Base-by-base conservation (phyloP, 2,888 invertebrate genomes). In the Archips xylosteana region DNA sequence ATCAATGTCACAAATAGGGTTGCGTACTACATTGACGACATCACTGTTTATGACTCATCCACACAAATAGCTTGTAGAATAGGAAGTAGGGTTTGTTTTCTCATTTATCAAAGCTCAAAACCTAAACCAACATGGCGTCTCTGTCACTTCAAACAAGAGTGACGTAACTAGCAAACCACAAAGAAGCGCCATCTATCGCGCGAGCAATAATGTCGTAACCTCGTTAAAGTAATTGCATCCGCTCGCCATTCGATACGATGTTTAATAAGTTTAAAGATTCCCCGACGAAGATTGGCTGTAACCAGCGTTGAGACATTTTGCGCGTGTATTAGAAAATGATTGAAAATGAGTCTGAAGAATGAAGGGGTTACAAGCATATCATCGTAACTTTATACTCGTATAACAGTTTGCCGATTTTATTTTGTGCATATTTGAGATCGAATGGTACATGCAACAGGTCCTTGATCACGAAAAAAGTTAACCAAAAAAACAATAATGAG, bases 141-240 rank as follows among this genome's bases (percentile, higher is more conserved):
- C 32, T 2, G 8, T 23, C 51, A 51, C 51, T 51, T 51, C 51
- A 51, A 15, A 4, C 51, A n/a, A 45, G 3, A 49, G 5, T 49
- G 49, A n/a, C 49, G 51, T 54, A 13, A 13, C 49, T 49, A 1
- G 45, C 9, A n/a, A 5, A 23, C 51, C 15, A 54, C 51, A 2
- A 15, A 54, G 57, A 57, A 9, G 73, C 76, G 75, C 71, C 76
- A 77, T 76, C 75, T 75, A 76, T 71, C 70, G 65, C 49, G 71
- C 74, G 66, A 64, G 71, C 74, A 57, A 66, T 75, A 77, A 76
- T 65, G 70, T 42, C 47, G 15, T 76, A 75, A 77, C 71, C 39
- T 70, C 66, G 76, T 77, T 77, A 76, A 73, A 62, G 71, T 76
- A 74, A 76, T 74, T 70, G 74, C 51, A 68, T 76, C 68, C 63